Base-by-base conservation (phyloP, 2,113 vertebrate species). In the Myrmophylax atrothorax region DNA sequence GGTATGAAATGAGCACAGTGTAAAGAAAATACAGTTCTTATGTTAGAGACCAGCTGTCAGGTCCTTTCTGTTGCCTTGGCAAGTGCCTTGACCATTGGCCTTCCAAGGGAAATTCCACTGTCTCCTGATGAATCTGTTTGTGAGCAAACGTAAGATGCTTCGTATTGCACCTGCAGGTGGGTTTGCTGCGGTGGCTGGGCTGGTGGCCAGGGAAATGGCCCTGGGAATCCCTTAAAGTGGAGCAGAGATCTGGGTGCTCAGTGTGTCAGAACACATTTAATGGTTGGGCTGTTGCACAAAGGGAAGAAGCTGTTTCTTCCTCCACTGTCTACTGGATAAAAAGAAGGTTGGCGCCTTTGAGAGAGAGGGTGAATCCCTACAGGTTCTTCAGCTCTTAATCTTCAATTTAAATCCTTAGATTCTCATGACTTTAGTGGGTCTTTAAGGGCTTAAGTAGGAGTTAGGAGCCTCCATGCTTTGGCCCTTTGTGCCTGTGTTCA, bases 331-430 rank as follows among this genome's bases (percentile, higher is more conserved):
- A 7, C 9, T 79, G 73, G n/a, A 9, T 15, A 44, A 33, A 60
- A 31, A 67, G 1, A 46, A 46, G 6, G 3, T 52, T 38, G 49
- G 66, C 4, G 2, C 22, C 38, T 89, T 84, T 81, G 63, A 89
- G 58, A 87, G 42, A 46, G 67, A 79, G n/a, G 37, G 86, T 92
- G 59, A 83, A 15, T 80, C 90, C 63, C 72, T 94, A 83, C 93
- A 92, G 75, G 53, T 62, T 29, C 28, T 94, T 90, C 75, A 94
- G 50, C 50, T 69, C 59, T 93, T 94, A 88, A 94, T 93, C 94
- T 95, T 86, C 63, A 22, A 4, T 91, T 87, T 73, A 93, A 97
- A 86, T 90, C 85, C 90, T 70, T 60, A 83, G 60, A 83, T 93
- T 92, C 62, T 83, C 14, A 6, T 88, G 12, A 83, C 59, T 58